Evolutionary conservation across 2,797 vertebrate species (phyloP).

Genomic region (Enteromius paludinosus): DNA sequence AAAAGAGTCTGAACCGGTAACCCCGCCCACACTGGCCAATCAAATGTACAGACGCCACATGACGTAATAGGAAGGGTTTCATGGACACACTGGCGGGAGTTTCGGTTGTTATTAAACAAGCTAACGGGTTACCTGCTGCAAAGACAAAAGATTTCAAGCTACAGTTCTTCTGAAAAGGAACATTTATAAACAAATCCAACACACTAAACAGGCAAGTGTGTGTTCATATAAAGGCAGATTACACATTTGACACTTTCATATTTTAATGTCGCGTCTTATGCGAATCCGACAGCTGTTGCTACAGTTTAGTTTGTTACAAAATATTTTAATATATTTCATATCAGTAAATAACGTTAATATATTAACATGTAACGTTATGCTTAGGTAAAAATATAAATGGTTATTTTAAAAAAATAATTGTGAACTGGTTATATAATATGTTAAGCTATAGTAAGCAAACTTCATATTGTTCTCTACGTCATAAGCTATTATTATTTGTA

Average conservation of each 20-base stretch:
- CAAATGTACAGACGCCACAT: neutral
- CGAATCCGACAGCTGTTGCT: neutral
- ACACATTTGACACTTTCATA: neutral
- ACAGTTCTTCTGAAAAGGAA: neutral
- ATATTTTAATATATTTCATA: neutral
- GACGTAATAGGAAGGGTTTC: conserved; percentile 27
- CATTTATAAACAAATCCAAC: neutral
- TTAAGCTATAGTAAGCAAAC: neutral
- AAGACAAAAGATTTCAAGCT: neutral
- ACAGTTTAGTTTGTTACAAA: neutral
- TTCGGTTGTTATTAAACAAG: conserved; percentile 32
- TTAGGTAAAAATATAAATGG: neutral
- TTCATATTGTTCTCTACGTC: neutral
- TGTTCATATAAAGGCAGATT: neutral
- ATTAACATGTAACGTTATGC: neutral
- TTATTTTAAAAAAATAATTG: neutral
- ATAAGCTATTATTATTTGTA: neutral
- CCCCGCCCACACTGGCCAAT: neutral
- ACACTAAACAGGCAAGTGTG: neutral
- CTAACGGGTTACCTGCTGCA: neutral
- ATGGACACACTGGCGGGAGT: conserved; percentile 22
- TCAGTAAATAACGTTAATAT: neutral
- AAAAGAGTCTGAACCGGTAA: neutral
- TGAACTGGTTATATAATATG: neutral
- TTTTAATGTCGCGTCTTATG: neutral